A percentile compares a stretch with the other conserved stretches of the same genome.
phyloP scores from a whole-genome alignment of 2,113 vertebrate genomes.

The Cynoglossus semilaevis region DNA sequence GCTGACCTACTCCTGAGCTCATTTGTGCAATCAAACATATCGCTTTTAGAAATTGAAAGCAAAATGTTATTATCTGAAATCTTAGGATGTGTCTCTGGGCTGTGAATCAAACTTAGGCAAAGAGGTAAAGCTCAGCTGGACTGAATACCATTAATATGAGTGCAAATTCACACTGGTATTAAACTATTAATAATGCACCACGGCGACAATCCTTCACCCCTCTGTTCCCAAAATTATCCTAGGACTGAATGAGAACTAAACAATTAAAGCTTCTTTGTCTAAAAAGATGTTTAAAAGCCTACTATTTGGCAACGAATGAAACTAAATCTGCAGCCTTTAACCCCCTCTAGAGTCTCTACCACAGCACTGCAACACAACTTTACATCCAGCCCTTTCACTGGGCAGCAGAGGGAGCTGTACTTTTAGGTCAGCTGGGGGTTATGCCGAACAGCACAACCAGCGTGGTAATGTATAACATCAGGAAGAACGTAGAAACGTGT shows the following conservation, averaged over 20 bases:
- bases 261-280: conserved; percentile 11
- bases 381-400: conserved; percentile 26
- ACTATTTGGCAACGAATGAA: not conserved
- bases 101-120: conserved; percentile 28
- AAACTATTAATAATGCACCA: conserved; percentile 30
- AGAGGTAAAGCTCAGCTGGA: conserved; percentile 39
- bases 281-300: conserved; percentile 21
- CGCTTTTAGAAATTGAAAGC: conserved; percentile 47
- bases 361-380: conserved; percentile 29
- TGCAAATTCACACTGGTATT: conserved; percentile 11
- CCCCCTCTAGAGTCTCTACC: conserved; percentile 39
- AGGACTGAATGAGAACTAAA: conserved; percentile 18
- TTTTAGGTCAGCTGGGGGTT: conserved; percentile 18
- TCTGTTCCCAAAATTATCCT: not conserved
- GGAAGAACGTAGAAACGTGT: not conserved
- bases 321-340: conserved; percentile 21
- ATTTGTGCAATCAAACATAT: conserved; percentile 43
- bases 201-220: conserved; percentile 5
- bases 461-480: not conserved
- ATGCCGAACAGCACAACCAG: conserved; percentile 2
- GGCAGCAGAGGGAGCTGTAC: conserved; percentile 20
- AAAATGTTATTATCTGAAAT: conserved; percentile 47
- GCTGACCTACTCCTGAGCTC: conserved; percentile 27
- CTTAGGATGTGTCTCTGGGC: conserved; percentile 22
- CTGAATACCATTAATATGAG: conserved; percentile 26